Conservation (phyloP, 2,888 invertebrate genomes). For the Nipponacmea schrenckii region DNA sequence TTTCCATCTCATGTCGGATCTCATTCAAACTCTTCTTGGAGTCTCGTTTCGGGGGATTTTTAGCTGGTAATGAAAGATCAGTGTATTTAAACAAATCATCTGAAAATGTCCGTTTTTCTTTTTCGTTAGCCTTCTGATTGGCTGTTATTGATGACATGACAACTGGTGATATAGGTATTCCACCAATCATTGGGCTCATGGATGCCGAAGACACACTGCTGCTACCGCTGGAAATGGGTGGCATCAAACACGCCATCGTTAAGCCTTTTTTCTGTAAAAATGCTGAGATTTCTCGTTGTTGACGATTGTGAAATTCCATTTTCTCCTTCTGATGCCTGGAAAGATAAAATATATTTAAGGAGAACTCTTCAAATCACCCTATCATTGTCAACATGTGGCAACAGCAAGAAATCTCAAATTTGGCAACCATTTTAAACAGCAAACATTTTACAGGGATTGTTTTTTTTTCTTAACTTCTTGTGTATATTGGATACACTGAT, state of each 20-base stretch:
- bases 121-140: conserved; percentile 10
- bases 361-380: not conserved
- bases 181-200: conserved; percentile 41
- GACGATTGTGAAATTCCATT: conserved; percentile 40
- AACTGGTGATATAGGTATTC: conserved; percentile 37
- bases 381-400: not conserved
- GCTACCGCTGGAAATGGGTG: conserved; percentile 28
- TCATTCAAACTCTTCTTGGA: conserved; percentile 35
- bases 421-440: not conserved
- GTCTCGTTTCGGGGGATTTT: conserved; percentile 18
- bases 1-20: conserved; percentile 31
- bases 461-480: no score
- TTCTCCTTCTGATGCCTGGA: conserved; percentile 49
- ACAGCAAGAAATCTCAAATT: not conserved
- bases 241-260: conserved; percentile 33
- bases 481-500: no score
- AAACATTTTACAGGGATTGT: not conserved
- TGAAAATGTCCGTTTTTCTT: conserved; percentile 21
- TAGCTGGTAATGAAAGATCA: conserved; percentile 19
- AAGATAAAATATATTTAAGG: conserved; percentile 11
- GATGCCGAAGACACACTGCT: conserved; percentile 34
- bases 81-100: conserved; percentile 33
- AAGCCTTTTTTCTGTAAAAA: conserved; percentile 42
- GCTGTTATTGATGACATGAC: conserved; percentile 13
- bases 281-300: conserved; percentile 45